Base-by-base conservation (phyloP, 2,113 vertebrate species). In the Melierax canorus region DNA sequence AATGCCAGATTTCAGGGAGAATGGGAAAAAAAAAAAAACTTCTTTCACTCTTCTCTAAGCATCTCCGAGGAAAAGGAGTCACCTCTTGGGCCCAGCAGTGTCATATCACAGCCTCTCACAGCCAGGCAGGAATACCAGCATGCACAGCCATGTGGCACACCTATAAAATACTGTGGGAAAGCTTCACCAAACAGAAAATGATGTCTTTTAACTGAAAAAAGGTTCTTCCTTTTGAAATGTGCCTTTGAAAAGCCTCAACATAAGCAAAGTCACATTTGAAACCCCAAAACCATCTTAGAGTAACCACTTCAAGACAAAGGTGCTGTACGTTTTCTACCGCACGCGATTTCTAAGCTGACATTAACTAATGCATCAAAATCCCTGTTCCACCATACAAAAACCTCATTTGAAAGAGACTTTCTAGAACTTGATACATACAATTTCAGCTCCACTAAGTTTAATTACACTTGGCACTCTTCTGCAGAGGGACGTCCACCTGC, bases 311-410 rank as follows among this genome's bases (percentile, higher is more conserved):
- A 50, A 80, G 39, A 73, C 4, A 26, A 15, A 45, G 55, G 45
- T 15, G 78, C 80, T 59, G 15, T 3, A 43, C 1, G 5, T 41
- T 39, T 30, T 15, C 67, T 39, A 18, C 22, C 24, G 12, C 36
- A 38, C 22, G 2, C 0, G 0, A 55, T 60, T 78, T 58, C 87
- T 38, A 78, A 83, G 34, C 64, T 30, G 51, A 27, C 0, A 0
- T 36, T 7, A 39, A 79, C 48, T 43, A 24, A 56, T 45, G 23
- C 92, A 51, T 6, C 7, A 3, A 83, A 36, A 84, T 41, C 53
- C 15, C 34, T 34, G 10, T 24, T 27, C 62, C 72, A 36, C 29
- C 75, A 50, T 3, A 23, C 24, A 58, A 46, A 79, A 78, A 51
- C 53, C 43, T 38, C 9, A 12, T 38, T 15, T 39, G 45, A 86